These are phyloP conservation scores for Tetragonisca angustula DNA, from an alignment of 2,888 invertebrate species.

Conservation along the genomic window DNA sequence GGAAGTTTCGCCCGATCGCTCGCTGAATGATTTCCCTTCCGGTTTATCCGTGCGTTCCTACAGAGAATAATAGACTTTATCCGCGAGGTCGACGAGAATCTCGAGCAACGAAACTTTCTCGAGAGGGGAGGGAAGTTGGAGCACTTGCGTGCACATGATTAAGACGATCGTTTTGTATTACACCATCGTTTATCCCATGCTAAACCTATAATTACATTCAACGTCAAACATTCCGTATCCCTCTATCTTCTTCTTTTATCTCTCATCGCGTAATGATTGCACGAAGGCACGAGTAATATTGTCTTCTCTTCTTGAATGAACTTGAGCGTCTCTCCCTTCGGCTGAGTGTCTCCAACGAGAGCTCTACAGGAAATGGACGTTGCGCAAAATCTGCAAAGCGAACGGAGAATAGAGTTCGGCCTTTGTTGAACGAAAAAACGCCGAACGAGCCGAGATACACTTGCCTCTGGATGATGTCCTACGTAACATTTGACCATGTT, in stretches of 20 bases:
- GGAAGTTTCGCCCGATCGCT: constrained; percentile 25
- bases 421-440: neutral
- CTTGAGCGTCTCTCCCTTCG: neutral
- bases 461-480: constrained; percentile 74
- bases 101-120: neutral
- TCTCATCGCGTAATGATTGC: neutral
- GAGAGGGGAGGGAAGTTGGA: constrained; percentile 5
- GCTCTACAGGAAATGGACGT: constrained; percentile 66
- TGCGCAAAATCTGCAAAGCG: constrained; percentile 68
- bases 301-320: neutral
- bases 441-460: constrained; percentile 16
- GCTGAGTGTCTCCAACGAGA: neutral
- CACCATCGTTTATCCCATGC: neutral
- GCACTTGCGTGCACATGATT: neutral
- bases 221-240: neutral
- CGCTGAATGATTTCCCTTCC: constrained; percentile 24
- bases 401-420: neutral
- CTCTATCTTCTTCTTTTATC: neutral
- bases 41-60: neutral
- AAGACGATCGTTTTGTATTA: neutral
- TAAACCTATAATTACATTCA: neutral
- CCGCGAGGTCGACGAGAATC: constrained; percentile 32
- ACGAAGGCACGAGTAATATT: neutral
- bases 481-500: constrained; percentile 76
- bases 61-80: neutral